Percentiles rank a stretch among this genome's conserved stretches.
Conservation (phyloP, 2,797 vertebrate species). For the Poeciliopsis paucimaculata region DNA sequence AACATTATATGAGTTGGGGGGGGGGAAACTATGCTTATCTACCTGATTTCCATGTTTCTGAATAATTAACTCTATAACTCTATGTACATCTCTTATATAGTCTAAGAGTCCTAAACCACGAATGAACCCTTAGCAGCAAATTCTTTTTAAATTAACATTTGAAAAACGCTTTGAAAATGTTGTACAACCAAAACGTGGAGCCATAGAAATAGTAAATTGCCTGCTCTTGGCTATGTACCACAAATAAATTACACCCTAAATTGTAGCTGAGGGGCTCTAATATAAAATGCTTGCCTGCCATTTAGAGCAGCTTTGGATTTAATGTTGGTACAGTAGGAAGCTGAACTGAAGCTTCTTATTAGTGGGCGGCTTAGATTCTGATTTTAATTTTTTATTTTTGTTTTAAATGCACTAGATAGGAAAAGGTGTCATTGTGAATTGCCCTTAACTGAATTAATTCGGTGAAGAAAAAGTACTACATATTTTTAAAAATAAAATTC, state of each 20-base stretch:
- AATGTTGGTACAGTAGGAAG: neutral
- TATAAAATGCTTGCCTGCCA: neutral
- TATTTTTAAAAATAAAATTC: neutral
- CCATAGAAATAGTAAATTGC: neutral
- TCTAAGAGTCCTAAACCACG: neutral
- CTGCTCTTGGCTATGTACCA: neutral
- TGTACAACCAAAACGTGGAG: neutral
- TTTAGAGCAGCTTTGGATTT: neutral
- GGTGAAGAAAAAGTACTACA: neutral
- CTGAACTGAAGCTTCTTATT: neutral
- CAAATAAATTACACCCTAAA: slow-evolving; percentile 3
- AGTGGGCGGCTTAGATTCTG: neutral
- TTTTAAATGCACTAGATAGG: neutral
- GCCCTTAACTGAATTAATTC: neutral
- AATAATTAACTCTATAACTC: too few relatives aligned
- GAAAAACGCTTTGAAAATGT: neutral
- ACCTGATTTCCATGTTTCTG: neutral
- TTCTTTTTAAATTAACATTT: neutral
- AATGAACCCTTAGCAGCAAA: neutral
- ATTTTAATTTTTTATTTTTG: too few relatives aligned
- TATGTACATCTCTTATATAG: neutral
- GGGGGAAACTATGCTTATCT: neutral
- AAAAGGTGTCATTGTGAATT: neutral
- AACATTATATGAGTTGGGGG: neutral
- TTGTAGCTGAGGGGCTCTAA: neutral